Percentiles rank a stretch among this genome's conserved stretches.
phyloP scores from a whole-genome alignment of 1,140 invertebrate genomes.

The Dendrolimus punctatus region DNA sequence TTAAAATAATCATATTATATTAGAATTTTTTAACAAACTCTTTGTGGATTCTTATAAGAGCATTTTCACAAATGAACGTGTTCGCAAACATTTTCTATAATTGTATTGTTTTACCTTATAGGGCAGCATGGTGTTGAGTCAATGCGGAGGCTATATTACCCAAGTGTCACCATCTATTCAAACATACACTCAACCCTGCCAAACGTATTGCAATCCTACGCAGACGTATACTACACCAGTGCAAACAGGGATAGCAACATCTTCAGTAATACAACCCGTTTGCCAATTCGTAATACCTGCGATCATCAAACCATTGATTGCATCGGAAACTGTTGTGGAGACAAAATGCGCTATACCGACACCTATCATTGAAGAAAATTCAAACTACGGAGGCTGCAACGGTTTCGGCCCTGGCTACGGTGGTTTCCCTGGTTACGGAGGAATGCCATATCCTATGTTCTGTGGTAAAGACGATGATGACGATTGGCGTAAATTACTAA shows the following conservation, averaged over 20 bases:
- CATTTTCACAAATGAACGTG: too few species aligned
- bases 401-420: neutral
- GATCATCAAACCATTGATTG: slow-evolving; percentile 25
- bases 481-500: slow-evolving; percentile 30
- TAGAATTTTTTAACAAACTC: too few species aligned
- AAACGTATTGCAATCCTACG: neutral
- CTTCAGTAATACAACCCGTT: slow-evolving; percentile 23
- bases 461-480: slow-evolving; percentile 23
- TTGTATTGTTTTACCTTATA: slow-evolving; percentile 13
- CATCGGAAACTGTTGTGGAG: slow-evolving; percentile 7
- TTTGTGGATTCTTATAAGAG: too few species aligned
- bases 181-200: slow-evolving; percentile 2
- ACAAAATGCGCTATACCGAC: neutral
- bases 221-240: neutral
- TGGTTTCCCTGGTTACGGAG: slow-evolving; percentile 3
- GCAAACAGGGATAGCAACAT: slow-evolving; percentile 4
- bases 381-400: neutral
- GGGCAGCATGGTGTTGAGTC: slow-evolving; percentile 17
- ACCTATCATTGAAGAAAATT: slow-evolving; percentile 10
- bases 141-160: slow-evolving; percentile 17
- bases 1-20: too few species aligned
- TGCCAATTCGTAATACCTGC: slow-evolving; percentile 36
- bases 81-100: too few species aligned
- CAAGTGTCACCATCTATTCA: neutral
- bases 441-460: slow-evolving; percentile 24